Evolutionary conservation across 2,113 vertebrate species (phyloP), one percentile per base, ranked within the genome.

Genomic region (Cyanoramphus novaezelandiae): DNA sequence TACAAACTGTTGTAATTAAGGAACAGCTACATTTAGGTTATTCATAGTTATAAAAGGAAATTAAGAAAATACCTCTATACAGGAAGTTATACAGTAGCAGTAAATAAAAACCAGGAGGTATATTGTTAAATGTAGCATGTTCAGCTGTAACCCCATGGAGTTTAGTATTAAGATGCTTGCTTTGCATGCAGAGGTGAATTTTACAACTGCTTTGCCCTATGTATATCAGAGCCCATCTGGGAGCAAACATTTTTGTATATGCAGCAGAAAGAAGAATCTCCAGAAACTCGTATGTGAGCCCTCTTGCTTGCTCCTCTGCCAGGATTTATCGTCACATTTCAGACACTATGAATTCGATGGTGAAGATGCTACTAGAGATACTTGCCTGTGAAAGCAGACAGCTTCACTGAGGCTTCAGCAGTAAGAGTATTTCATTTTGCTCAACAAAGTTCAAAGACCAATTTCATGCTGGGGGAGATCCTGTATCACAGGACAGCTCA

Each of bases 21-120:
- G 83, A 92, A 95, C 1, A 2, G 86, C 81, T 95, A 95, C 77
- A 85, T 89, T 93, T 84, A 65, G 46, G 77, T 79, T 70, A 68
- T 72, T 87, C 41, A 67, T 92, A 84, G 24, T 53, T 79, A 71
- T 43, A 82, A 91, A 75, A 76, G 25, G 70, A 93, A 89, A 92
- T 35, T 0, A 89, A 92, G 41, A 91, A 85, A 80, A 47, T 50
- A 85, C 44, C 44, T 69, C n/a, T 70, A 81, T 71, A n/a, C 18
- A 65, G 64, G 47, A 96, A 77, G 59, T 50, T 87, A 72, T 87
- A 92, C 78, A 90, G 83, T 95, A 94, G 93, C 83, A 93, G 86
- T 93, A 92, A 96, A 91, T 88, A 94, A 95, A 64, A 91, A 92
- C 85, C 53, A 82, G 81, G 93, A 92, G 94, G 86, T 94, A 93